phyloP scores from a whole-genome alignment of 2,797 vertebrate species.

The Microchirus variegatus region DNA sequence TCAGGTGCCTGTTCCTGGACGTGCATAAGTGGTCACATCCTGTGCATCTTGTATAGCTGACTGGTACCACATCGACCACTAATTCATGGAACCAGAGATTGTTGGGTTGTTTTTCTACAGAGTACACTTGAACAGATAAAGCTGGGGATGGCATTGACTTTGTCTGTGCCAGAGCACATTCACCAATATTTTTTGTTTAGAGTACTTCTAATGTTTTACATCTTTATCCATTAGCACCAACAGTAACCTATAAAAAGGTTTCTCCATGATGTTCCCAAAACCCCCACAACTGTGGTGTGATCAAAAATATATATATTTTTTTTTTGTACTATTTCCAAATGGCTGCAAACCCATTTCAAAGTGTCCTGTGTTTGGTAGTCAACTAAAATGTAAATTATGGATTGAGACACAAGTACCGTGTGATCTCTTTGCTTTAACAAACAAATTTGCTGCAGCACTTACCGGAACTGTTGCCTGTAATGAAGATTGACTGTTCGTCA shows the following conservation, averaged over 20 bases:
- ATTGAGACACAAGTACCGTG: slow-evolving; percentile 11
- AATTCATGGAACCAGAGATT: slow-evolving; percentile 8
- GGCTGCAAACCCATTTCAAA: too few relatives aligned
- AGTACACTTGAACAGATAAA: background rate
- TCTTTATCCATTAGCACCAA: slow-evolving; percentile 2
- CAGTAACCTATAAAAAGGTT: background rate
- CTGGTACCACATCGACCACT: slow-evolving; percentile 1
- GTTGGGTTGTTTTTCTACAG: background rate
- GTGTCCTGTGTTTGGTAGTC: too few relatives aligned
- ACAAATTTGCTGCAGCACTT: slow-evolving; percentile 39
- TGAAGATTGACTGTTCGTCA: slow-evolving; percentile 11
- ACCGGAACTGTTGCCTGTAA: slow-evolving; percentile 63
- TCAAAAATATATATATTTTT: too few relatives aligned
- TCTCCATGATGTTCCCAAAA: slow-evolving; percentile 1
- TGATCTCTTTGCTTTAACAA: slow-evolving; percentile 8
- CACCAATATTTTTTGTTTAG: background rate
- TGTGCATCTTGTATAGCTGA: slow-evolving; percentile 19
- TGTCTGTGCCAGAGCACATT: slow-evolving; percentile 2
- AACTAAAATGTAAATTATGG: background rate
- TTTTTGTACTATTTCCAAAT: too few relatives aligned
- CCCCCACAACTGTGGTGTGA: background rate
- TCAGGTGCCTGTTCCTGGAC: slow-evolving; percentile 43
- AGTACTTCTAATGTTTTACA: background rate
- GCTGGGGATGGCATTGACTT: background rate
- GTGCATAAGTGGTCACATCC: slow-evolving; percentile 16